Conservation (phyloP, 2,888 invertebrate genomes). For the Archips crataeganus region DNA sequence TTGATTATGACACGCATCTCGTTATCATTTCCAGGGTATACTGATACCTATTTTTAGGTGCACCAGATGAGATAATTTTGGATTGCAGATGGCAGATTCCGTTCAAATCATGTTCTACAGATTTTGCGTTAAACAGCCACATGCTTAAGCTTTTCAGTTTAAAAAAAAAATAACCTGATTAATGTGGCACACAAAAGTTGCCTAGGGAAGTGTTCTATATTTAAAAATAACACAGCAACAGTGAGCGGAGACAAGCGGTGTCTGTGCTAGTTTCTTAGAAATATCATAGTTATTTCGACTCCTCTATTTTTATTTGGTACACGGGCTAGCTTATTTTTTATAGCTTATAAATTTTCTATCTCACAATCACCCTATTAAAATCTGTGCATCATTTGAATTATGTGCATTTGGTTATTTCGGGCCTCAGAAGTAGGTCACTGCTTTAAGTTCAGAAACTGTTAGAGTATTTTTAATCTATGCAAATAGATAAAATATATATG, state of each 20-base stretch:
- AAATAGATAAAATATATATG: too few species aligned
- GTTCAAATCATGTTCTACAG: conserved; percentile 10
- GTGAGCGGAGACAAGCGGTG: conserved; percentile 58
- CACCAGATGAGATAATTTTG: conserved; percentile 69
- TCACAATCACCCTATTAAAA: conserved; percentile 2
- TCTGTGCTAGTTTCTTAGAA: conserved; percentile 65
- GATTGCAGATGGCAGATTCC: conserved; percentile 48
- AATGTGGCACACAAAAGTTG: conserved; percentile 41
- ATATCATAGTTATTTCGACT: conserved; percentile 67
- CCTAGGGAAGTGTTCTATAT: conserved; percentile 66
- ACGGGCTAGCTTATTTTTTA: conserved; percentile 33
- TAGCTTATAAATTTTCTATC: conserved; percentile 28
- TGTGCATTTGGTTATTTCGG: conserved; percentile 24
- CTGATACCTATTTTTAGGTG: conserved; percentile 74
- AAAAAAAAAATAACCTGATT: conserved; percentile 26
- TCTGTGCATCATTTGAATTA: conserved; percentile 21
- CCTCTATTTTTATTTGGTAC: conserved; percentile 64
- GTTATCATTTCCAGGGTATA: conserved; percentile 76
- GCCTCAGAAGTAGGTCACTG: conserved; percentile 22
- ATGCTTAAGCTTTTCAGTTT: conserved; percentile 19
- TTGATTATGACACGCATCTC: conserved; percentile 46
- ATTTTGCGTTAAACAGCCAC: conserved; percentile 14
- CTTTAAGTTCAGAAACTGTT: not conserved
- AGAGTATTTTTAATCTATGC: too few species aligned
- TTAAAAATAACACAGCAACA: conserved; percentile 74